Conservation (phyloP, 2,113 vertebrate genomes). For the Eptatretus burgeri region DNA sequence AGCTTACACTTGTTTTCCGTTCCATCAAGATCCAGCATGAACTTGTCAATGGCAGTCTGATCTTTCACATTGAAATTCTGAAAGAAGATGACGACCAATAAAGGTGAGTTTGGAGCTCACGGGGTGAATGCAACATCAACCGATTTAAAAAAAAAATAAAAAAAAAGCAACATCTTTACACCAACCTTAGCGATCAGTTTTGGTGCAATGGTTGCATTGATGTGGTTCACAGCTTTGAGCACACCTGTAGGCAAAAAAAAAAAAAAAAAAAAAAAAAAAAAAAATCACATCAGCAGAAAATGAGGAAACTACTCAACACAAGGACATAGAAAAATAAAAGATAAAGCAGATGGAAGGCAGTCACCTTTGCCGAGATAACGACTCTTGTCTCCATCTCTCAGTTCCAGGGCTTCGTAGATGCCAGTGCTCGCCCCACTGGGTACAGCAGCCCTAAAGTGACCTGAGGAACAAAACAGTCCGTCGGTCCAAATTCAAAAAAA, state of each 20-base stretch:
- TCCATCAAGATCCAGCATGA: slow-evolving; percentile 97
- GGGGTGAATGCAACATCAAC: too few species aligned
- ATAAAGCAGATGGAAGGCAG: neutral
- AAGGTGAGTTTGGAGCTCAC: too few species aligned
- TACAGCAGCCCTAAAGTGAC: slow-evolving; percentile 79
- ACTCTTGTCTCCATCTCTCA: slow-evolving; percentile 89
- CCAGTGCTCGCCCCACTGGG: slow-evolving; percentile 87
- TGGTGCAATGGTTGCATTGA: slow-evolving; percentile 98
- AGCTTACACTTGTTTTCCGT: slow-evolving; percentile 87
- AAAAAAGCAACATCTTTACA: slow-evolving; percentile 11
- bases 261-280: neutral
- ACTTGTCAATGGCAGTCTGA: slow-evolving; percentile 66
- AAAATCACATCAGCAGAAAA: too few species aligned
- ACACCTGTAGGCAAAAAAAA: slow-evolving; percentile 64
- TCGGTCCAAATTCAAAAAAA: too few species aligned
- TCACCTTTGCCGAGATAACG: slow-evolving; percentile 83
- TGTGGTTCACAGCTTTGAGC: slow-evolving; percentile 91
- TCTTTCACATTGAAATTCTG: slow-evolving; percentile 50
- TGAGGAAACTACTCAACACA: too few species aligned
- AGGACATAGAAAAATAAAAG: slow-evolving; percentile 18
- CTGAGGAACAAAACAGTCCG: slow-evolving; percentile 16
- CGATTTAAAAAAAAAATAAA: too few species aligned
- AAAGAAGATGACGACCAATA: slow-evolving; percentile 6
- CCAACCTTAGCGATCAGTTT: slow-evolving; percentile 94
- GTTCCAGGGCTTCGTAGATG: slow-evolving; percentile 85